These are phyloP conservation scores for Macquaria australasica DNA, from an alignment of 2,113 vertebrate genomes.

Conservation along the genomic window DNA sequence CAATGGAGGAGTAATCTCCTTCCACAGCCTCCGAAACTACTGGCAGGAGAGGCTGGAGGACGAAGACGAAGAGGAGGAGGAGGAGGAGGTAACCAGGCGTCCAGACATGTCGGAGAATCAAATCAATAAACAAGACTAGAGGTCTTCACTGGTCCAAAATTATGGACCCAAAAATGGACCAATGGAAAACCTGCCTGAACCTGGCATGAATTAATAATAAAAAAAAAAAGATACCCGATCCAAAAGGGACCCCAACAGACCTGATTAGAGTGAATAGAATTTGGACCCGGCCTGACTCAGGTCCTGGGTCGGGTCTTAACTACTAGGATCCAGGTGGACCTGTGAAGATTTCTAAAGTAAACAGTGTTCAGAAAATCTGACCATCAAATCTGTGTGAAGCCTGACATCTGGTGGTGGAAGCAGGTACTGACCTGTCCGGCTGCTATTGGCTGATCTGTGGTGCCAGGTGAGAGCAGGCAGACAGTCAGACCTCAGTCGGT, in stretches of 20 bases:
- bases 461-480: neutral
- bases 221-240: neutral
- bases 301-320: neutral
- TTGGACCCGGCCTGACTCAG: neutral
- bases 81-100: slow-evolving; percentile 22
- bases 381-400: neutral
- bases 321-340: neutral
- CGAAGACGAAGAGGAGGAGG: slow-evolving; percentile 8
- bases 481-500: neutral
- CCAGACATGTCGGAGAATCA: neutral
- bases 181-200: neutral
- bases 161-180: neutral
- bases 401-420: neutral
- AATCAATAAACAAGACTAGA: neutral
- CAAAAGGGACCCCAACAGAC: neutral
- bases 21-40: slow-evolving; percentile 78
- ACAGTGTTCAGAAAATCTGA: no score
- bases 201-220: no score
- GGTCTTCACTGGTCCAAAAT: neutral
- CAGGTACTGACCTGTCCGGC: neutral
- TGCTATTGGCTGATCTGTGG: neutral
- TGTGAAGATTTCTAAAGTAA: neutral
- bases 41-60: slow-evolving; percentile 78
- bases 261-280: neutral
- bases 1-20: slow-evolving; percentile 58